phyloP scores from a whole-genome alignment of 2,797 vertebrate genomes.

The Carcharodon carcharias region DNA sequence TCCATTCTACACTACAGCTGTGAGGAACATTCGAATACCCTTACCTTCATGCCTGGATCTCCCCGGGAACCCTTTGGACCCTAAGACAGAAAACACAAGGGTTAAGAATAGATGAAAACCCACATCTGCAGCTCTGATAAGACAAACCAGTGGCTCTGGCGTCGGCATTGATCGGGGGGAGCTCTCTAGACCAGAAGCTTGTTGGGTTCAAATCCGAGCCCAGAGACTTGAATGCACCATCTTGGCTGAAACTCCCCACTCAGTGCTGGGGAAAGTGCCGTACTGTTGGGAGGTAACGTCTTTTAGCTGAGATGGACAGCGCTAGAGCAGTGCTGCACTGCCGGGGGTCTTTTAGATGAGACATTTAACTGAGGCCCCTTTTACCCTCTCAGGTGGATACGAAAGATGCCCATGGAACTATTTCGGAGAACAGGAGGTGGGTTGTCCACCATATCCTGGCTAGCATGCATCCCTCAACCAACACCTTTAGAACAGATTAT shows the following conservation, averaged over 20 bases:
- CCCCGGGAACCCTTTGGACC: slow-evolving; percentile 62
- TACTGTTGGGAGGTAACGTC: neutral
- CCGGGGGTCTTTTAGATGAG: neutral
- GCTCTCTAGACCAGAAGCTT: neutral
- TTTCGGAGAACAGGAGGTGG: neutral
- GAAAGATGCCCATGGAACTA: neutral
- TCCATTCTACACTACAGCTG: neutral
- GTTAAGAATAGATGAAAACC: neutral
- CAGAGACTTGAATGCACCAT: neutral
- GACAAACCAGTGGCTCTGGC: neutral
- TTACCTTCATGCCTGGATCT: slow-evolving; percentile 53
- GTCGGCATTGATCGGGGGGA: neutral
- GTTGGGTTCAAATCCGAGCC: neutral
- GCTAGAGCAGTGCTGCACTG: neutral
- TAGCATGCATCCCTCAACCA: too few species aligned
- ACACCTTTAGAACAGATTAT: neutral
- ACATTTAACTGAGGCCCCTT: neutral
- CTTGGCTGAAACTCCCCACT: neutral
- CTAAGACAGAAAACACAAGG: slow-evolving; percentile 39
- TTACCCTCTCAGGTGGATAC: neutral
- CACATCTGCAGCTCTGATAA: neutral
- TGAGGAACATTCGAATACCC: slow-evolving; percentile 39
- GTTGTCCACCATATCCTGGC: neutral
- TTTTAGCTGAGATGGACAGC: too few species aligned
- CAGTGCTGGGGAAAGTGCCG: neutral